Evolutionary conservation across 2,888 invertebrate genomes (phyloP).

Genomic region (Nipponacmea schrenckii): DNA sequence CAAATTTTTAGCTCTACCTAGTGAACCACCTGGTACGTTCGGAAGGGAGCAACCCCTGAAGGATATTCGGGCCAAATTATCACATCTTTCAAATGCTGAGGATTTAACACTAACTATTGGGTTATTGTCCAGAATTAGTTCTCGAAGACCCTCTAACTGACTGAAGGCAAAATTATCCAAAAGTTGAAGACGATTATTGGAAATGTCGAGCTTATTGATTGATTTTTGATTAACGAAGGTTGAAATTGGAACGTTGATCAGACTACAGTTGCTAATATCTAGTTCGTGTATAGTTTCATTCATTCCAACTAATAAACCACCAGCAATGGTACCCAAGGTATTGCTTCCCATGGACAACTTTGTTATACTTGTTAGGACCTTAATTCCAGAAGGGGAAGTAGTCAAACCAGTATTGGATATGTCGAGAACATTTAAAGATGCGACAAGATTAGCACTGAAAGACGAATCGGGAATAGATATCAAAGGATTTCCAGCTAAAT

Average conservation of each 20-base stretch:
- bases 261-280: slow-evolving; percentile 12
- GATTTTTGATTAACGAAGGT: slow-evolving; percentile 2
- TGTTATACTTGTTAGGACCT: slow-evolving; percentile 5
- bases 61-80: slow-evolving; percentile 6
- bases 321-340: slow-evolving; percentile 6
- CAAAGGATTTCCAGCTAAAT: slow-evolving; percentile 14
- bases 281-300: not conserved
- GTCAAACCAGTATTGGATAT: slow-evolving; percentile 15
- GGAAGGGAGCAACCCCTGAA: slow-evolving; percentile 9
- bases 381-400: slow-evolving; percentile 13
- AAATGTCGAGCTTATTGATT: slow-evolving; percentile 13
- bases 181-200: slow-evolving; percentile 10
- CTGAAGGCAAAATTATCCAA: slow-evolving; percentile 18
- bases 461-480: not conserved
- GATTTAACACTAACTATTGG: slow-evolving; percentile 13
- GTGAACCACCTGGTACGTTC: slow-evolving; percentile 17
- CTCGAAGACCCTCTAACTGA: slow-evolving; percentile 1
- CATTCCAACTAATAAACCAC: slow-evolving; percentile 12
- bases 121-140: slow-evolving; percentile 13
- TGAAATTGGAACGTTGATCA: slow-evolving; percentile 8
- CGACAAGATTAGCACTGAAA: slow-evolving; percentile 5
- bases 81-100: slow-evolving; percentile 14
- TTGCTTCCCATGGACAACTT: slow-evolving; percentile 16
- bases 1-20: not conserved
- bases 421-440: slow-evolving; percentile 15